Percentiles rank a stretch among this genome's conserved stretches.
Evolutionary conservation across 2,797 vertebrate species (phyloP).

Genomic region (Propithecus perrieri): DNA sequence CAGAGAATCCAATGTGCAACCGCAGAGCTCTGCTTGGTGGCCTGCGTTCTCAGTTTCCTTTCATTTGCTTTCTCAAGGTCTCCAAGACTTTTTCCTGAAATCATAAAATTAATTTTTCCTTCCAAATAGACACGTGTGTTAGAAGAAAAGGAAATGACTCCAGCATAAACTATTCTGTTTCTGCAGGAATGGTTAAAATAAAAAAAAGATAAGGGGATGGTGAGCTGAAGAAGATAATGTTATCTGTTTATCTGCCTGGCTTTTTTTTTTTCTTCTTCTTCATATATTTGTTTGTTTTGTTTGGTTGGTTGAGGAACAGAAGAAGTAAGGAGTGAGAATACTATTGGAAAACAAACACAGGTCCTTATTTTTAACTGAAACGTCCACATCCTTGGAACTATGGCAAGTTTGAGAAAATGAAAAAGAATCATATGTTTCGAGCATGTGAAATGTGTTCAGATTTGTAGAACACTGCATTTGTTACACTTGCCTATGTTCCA

Average conservation of each 20-base stretch:
- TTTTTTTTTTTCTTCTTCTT: background rate
- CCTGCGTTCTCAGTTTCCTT: constrained; percentile 89
- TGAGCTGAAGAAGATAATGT: constrained; percentile 87
- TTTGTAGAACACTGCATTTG: constrained; percentile 58
- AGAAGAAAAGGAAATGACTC: constrained; percentile 93
- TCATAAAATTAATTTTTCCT: constrained; percentile 91
- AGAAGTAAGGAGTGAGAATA: constrained; percentile 59
- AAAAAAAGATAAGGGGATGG: constrained; percentile 78
- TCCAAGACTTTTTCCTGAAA: constrained; percentile 87
- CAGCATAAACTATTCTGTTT: constrained; percentile 90
- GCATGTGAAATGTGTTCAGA: background rate
- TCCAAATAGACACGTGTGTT: constrained; percentile 91
- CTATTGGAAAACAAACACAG: constrained; percentile 81
- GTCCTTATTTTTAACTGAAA: constrained; percentile 87
- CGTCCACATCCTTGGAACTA: constrained; percentile 66
- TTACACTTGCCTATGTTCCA: constrained; percentile 72
- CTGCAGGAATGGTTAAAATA: constrained; percentile 67
- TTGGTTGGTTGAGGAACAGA: background rate
- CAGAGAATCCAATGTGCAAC: constrained; percentile 96
- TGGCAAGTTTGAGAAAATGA: constrained; percentile 67
- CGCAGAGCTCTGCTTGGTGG: constrained; percentile 91
- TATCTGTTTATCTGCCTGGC: constrained; percentile 88
- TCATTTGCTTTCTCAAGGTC: constrained; percentile 89
- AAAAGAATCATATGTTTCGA: constrained; percentile 61
- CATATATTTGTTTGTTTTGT: background rate